Base-by-base conservation (phyloP, 1,140 invertebrate genomes). In the Saccostrea echinata region DNA sequence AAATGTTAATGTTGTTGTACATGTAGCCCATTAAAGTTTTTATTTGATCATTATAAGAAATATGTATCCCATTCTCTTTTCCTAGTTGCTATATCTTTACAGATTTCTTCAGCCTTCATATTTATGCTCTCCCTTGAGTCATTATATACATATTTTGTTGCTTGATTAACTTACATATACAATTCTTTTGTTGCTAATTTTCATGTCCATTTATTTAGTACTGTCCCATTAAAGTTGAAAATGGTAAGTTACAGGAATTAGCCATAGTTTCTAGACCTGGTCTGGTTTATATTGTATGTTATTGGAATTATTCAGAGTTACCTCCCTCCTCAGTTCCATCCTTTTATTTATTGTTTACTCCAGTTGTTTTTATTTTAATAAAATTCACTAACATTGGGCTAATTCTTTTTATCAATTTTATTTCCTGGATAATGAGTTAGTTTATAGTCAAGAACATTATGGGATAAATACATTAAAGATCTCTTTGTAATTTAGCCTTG, bases 191-290 rank as follows among this genome's bases (percentile, higher is more conserved):
- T 76, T 76, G 68, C 68, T 76, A 76, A 76, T 76, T 76, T 76
- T 76, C 24, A 4, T 76, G 27, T 76, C 24, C 68, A 27, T 76
- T 76, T 76, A 76, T 76, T 76, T 76, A 76, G 68, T 76, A 76
- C 27, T 24, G 68, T 76, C 68, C 68, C 68, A 76, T 30, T 76
- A 76, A 76, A 27, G 30, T 76, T 76, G 68, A 76, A 30, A 30
- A 76, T 76, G 68, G 68, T 76, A 76, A 76, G 68, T 76, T 76
- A 33, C 30, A 16, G 27, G 68, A 30, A 76, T 30, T 76, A 30
- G 27, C 64, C 24, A 12, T 71, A 76, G 68, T 76, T 33, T 76
- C 16, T 27, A 76, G 24, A 30, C 16, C 64, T 33, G 30, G 68
- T 30, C 30, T 76, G 68, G 68, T 76, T 61, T 21, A 61, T n/a